Percentiles rank a stretch among this genome's conserved stretches.
Evolutionary conservation across 2,888 invertebrate genomes (phyloP).

Genomic region (Ornithoptera priamus): DNA sequence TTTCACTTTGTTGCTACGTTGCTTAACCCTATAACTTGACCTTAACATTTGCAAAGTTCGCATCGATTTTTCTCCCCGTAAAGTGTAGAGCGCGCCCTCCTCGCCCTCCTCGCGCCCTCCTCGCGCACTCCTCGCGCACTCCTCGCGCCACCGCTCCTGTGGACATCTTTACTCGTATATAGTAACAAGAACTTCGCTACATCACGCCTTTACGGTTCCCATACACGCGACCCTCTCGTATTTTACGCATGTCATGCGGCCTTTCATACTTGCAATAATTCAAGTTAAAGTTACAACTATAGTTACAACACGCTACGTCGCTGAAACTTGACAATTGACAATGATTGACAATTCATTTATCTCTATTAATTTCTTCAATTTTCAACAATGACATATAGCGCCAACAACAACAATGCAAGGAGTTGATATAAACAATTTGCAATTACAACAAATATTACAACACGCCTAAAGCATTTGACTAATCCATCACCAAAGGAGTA

Average conservation of each 20-base stretch:
- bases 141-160: conserved; percentile 42
- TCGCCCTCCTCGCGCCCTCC: conserved; percentile 6
- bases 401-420: no score
- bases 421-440: no score
- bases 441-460: no score
- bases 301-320: no score
- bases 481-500: no score
- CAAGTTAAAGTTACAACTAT: no score
- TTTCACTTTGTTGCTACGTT: background rate
- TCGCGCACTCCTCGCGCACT: conserved; percentile 33
- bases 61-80: conserved; percentile 19
- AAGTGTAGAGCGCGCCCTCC: conserved; percentile 36
- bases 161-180: conserved; percentile 43
- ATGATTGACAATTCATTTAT: no score
- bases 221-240: conserved; percentile 41
- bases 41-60: conserved; percentile 18
- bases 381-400: no score
- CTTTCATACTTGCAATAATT: background rate
- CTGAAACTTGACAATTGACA: no score
- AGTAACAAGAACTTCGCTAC: conserved; percentile 40
- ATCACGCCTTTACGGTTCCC: conserved; percentile 37
- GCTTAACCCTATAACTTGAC: conserved; percentile 3
- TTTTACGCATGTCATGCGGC: background rate
- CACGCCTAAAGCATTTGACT: no score
- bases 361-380: no score